Conservation (phyloP, 2,113 vertebrate species). For the Pituophis catenifer region DNA sequence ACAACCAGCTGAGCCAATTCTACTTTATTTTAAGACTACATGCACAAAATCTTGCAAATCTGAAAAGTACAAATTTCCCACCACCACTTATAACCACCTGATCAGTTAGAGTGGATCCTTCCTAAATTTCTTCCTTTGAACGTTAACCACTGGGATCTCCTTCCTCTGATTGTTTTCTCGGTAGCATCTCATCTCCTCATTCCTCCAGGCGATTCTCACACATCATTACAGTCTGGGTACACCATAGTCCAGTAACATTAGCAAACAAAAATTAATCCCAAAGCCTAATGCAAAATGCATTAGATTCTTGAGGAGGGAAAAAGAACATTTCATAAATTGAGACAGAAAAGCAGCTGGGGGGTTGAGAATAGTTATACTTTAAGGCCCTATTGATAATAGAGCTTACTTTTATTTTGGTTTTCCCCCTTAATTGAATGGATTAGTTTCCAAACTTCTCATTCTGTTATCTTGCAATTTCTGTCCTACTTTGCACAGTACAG, state of each 20-base stretch:
- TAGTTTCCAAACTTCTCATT: slow-evolving; percentile 42
- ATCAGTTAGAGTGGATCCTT: neutral
- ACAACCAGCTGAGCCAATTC: neutral
- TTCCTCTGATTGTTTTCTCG: neutral
- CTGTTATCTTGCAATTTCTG: slow-evolving; percentile 9
- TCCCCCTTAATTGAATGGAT: slow-evolving; percentile 7
- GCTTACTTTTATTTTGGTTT: neutral
- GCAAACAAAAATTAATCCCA: neutral
- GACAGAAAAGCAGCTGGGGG: slow-evolving; percentile 17
- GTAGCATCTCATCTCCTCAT: neutral
- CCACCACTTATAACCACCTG: neutral
- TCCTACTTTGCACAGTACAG: neutral
- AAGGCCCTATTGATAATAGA: slow-evolving; percentile 29
- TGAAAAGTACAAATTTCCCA: neutral
- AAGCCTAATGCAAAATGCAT: too few species aligned
- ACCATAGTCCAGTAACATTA: neutral
- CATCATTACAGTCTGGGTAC: neutral
- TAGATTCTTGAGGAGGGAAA: neutral
- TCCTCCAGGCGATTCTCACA: neutral
- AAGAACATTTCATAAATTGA: neutral
- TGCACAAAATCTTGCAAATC: neutral
- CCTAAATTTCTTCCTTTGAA: neutral
- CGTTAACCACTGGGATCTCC: neutral
- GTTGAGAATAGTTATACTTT: slow-evolving; percentile 39
- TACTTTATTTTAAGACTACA: neutral